Evolutionary conservation across 2,797 vertebrate genomes (phyloP), one percentile per base, ranked within the genome.

Genomic region (Amblyopsis hoosieri): DNA sequence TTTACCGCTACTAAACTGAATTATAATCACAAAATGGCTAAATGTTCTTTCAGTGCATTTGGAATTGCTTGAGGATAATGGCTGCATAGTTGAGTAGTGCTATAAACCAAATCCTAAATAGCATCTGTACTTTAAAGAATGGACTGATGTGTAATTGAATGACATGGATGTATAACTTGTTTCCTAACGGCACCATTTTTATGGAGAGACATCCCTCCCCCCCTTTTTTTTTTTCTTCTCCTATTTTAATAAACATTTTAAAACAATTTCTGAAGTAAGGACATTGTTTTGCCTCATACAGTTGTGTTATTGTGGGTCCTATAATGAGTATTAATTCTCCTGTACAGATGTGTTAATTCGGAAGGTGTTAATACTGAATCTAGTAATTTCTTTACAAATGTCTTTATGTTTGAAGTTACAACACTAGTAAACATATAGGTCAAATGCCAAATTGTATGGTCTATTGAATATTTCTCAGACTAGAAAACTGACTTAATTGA

Each of bases 181-280:
- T 62, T 46, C 54, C 45, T 60, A 45, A 60, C 14, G 57, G 57
- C 57, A 67, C 57, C 58, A 67, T 83, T 87, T 86, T 86, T 85
- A 84, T 84, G 77, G 70, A 84, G 65, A 72, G 80, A 81, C 23
- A 29, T 29, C 23, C 23, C 23, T 0, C 3, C 23, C 23, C 23
- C 89, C 85, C 88, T 91, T 91, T 42, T 42, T 9, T 42, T 83
- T 89, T 90, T 90, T 82, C 89, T 85, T 91, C 90, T 29, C 23
- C 23, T 29, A 29, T 90, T 84, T 90, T 86, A 89, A 90, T 90
- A 90, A 91, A 91, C 76, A 79, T 91, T 90, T 91, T 91, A 90
- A 89, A 89, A 82, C 53, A 66, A 42, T 3, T 14, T 5, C 3
- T 60, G 29, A 23, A 14, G 9, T 31, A 48, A 60, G 4, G 10